phyloP scores from a whole-genome alignment of 2,113 vertebrate species.

The Sula dactylatra region DNA sequence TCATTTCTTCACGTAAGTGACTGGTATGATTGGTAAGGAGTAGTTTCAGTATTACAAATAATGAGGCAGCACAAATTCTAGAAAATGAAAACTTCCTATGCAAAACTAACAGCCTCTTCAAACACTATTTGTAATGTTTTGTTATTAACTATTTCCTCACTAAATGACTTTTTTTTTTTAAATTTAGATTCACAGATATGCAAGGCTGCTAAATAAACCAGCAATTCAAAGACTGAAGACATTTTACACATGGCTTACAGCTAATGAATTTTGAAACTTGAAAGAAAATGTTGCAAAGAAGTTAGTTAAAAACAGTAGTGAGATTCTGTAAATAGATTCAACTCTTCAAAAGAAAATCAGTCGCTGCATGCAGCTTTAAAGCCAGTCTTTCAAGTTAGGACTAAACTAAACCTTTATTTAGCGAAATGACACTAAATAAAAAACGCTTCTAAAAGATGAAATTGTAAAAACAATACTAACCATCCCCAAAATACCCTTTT shows the following conservation, averaged over 20 bases:
- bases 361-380: constrained; percentile 5
- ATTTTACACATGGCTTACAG: constrained; percentile 30
- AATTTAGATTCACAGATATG: constrained; percentile 26
- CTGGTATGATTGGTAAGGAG: background rate
- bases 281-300: constrained; percentile 19
- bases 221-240: constrained; percentile 1
- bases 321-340: constrained; percentile 16
- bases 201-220: background rate
- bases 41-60: constrained; percentile 63
- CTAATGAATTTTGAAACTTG: constrained; percentile 23
- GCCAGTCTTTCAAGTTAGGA: constrained; percentile 1
- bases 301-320: constrained; percentile 9
- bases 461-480: background rate
- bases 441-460: background rate
- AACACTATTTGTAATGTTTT: background rate
- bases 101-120: constrained; percentile 47
- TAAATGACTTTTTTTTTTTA: background rate
- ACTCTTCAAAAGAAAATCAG: constrained; percentile 37
- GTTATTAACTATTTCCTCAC: constrained; percentile 56
- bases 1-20: background rate
- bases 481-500: background rate
- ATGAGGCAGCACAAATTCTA: constrained; percentile 58
- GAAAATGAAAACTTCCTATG: constrained; percentile 41
- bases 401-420: background rate
- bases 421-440: background rate